Evolutionary conservation across 2,113 vertebrate genomes (phyloP), one percentile per base, ranked within the genome.

Genomic region (Pelodiscus sinensis): DNA sequence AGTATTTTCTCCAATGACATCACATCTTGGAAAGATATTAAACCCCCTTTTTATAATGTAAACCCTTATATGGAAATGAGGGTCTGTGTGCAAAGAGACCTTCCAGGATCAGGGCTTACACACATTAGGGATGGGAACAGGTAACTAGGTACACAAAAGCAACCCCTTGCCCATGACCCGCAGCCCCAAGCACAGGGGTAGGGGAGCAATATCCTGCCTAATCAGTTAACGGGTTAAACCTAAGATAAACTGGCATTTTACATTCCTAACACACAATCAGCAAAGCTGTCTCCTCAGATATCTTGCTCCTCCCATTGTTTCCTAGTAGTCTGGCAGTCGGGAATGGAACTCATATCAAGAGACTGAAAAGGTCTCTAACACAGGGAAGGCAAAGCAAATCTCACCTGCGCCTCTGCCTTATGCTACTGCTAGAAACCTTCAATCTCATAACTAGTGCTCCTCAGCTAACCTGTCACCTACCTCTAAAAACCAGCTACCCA

Each of bases 1-100:
- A 92, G 44, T 19, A 68, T 8, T n/a, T n/a, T 88, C 82, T 85
- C 57, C 16, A 31, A 88, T 82, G 94, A 92, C 35, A 86, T 79
- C 9, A 57, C 27, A 86, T 11, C 82, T 84, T 29, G 9, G 85
- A 58, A 24, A 58, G 57, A 58, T 25, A 58, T 24, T 60, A 25
- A 27, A 60, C 25, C 24, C 10, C 58, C 10, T 60, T 27, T 60
- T 60, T 9, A 60, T 27, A 60, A 60, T 60, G 10, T 60, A 60
- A 60, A 2, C 25, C 58, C 24, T 65, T 25, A 79, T 73, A 83
- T 11, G 31, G 1, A 16, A 93, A 24, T 22, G 2, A 90, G 24
- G 19, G 15, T 84, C 2, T 4, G 82, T 73, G 15, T 3, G 35
- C 38, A 1, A 0, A 1, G 11, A 88, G 8, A 87, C 71, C 22